These are phyloP conservation scores for Reticulitermes speratus DNA, from an alignment of 1,140 invertebrate species.

Conservation along the genomic window DNA sequence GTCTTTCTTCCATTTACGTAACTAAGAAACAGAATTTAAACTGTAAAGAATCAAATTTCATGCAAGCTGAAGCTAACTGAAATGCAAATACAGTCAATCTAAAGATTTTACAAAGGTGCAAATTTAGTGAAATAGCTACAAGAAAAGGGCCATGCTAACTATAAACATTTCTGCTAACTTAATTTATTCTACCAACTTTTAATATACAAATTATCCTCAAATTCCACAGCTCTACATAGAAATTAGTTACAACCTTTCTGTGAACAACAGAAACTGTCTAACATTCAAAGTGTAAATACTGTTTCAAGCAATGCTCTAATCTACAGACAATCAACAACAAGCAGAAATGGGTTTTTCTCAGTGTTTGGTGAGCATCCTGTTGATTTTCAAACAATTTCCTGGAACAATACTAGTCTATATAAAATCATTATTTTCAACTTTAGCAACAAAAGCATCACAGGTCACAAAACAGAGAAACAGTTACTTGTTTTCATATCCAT, in stretches of 20 bases:
- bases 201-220: background rate
- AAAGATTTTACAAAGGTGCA: background rate
- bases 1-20: background rate
- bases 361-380: slow-evolving; percentile 14
- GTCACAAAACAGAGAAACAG: background rate
- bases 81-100: background rate
- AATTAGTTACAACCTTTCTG: background rate
- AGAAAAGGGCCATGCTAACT: background rate
- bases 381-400: slow-evolving; percentile 11
- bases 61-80: background rate
- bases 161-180: background rate
- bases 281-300: background rate
- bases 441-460: background rate
- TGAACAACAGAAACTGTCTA: background rate
- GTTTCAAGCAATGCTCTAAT: slow-evolving; percentile 7
- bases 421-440: background rate
- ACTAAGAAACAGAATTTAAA: background rate
- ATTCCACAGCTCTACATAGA: slow-evolving; percentile 4
- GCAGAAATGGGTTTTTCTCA: background rate
- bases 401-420: slow-evolving; percentile 14
- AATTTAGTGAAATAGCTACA: background rate
- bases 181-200: background rate
- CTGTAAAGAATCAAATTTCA: background rate
- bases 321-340: background rate
- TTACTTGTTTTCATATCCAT: background rate